Evolutionary conservation across 2,888 invertebrate genomes (phyloP), one percentile per base, ranked within the genome.

Genomic region (Schrankia costaestrigalis): DNA sequence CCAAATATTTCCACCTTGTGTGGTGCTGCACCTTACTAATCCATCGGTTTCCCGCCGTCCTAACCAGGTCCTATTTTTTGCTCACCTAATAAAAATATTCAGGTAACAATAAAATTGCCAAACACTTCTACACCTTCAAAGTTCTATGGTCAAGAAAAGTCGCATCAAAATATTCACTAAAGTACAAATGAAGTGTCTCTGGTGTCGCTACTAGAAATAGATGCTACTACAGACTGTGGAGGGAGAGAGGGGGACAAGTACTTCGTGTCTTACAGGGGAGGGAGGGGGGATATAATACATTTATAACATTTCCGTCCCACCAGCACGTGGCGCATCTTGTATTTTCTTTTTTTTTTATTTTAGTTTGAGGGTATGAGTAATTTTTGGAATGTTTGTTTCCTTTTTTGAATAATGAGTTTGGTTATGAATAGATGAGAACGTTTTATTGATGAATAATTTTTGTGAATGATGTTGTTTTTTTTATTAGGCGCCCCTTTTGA

Each of bases 141-240:
- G 22, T 26, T 70, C 77, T 77, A 52, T 34, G 28, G 5, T 31
- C 35, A 57, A 63, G 63, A 64, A 65, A 69, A 75, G 64, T 70
- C 62, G 60, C 70, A 74, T 71, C 66, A 62, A 77, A 71, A 74
- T 67, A 69, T 70, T 56, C 63, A 64, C 65, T 73, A 64, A 76
- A 76, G 78, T 74, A 74, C 73, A 67, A 64, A 71, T 73, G 71
- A 77, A 83, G 80, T 83, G 82, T 83, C 83, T 74, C 80, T 57
- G 68, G 53, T 40, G 35, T 56, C 37, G 56, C 45, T 58, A 71
- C 75, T 77, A 71, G 77, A 79, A 81, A 80, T 80, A 80, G 77
- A 72, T 50, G 59, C 57, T 60, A 67, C 67, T 71, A 69, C 55
- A 54, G 61, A 53, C 52, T 44, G 41, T 53, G 42, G 43, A 37